Base-by-base conservation (phyloP, 2,888 invertebrate genomes). In the Drymonia ruficornis region DNA sequence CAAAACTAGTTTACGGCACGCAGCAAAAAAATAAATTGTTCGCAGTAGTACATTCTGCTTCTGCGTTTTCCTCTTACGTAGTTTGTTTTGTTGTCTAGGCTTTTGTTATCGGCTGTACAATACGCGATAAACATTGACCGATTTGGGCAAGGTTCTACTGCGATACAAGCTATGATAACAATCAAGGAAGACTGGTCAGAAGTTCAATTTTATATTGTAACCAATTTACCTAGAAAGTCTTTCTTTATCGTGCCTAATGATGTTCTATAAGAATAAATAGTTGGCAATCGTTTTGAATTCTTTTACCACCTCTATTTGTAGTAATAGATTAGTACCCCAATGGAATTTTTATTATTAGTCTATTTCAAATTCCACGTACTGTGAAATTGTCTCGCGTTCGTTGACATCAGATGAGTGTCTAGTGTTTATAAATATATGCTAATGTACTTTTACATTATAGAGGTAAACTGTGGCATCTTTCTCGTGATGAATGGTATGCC, bases 381-480 rank as follows among this genome's bases (percentile, higher is more conserved):
- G 8, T 15, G 1, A 46, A 46, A 38, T 52, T 50, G 51, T 50
- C 38, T 13, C 43, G 55, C 70, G 72, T 70, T 76, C 72, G 61
- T 60, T 68, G 70, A 43, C 70, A 68, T 61, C 18, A 63, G 7
- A 29, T 46, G 66, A 68, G 19, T 56, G 40, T 45, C 65, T 70
- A 63, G 64, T 67, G 61, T 70, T 67, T 67, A 66, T 73, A 73
- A 70, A 74, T 75, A 74, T 75, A 79, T 77, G 75, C 61, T 74
- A 76, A 80, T 71, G 58, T 56, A 61, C 52, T 61, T 70, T 65
- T 68, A 71, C 70, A 65, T 64, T 59, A 65, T 65, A 67, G 70
- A 65, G 59, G 66, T 71, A 73, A 78, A 72, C 67, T 66, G 53
- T 61, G 65, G 56, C 57, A 59, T 73, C 63, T 72, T 59, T 69